Conservation (phyloP, 2,113 vertebrate genomes). For the Redunca redunca region DNA sequence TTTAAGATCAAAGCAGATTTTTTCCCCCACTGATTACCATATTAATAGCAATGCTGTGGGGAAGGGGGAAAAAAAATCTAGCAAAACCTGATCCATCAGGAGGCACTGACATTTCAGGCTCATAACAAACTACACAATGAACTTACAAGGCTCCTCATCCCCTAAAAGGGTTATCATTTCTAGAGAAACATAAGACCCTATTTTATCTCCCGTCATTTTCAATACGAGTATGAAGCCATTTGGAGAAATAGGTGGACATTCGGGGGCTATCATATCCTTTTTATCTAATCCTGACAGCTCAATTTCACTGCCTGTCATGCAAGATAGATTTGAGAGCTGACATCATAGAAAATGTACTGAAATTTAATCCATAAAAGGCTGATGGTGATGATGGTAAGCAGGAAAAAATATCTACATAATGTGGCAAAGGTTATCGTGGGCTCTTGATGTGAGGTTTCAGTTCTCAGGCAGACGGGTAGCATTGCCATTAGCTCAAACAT, state of each 20-base stretch:
- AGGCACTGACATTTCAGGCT: neutral
- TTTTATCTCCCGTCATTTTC: conserved; percentile 22
- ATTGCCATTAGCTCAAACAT: accelerated
- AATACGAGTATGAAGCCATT: neutral
- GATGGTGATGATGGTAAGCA: neutral
- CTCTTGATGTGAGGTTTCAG: neutral
- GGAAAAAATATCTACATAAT: neutral
- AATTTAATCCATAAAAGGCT: conserved; percentile 1
- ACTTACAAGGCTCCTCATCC: neutral
- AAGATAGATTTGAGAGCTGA: neutral
- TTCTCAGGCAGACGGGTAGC: neutral
- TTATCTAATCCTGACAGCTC: conserved; percentile 24
- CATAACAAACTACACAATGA: neutral
- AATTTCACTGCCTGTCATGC: neutral
- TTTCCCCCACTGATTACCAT: neutral
- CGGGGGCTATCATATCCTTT: neutral
- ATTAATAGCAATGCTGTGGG: neutral
- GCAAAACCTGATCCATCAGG: neutral
- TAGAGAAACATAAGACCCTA: neutral
- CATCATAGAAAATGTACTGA: neutral
- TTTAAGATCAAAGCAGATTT: conserved; percentile 51
- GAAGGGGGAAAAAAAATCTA: neutral
- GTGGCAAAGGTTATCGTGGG: neutral
- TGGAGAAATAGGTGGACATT: neutral
- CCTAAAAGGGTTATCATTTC: neutral